Evolutionary conservation across 1,140 invertebrate genomes (phyloP), one percentile per base, ranked within the genome.

Genomic region (honey bee (Apis mellifera)): DNA sequence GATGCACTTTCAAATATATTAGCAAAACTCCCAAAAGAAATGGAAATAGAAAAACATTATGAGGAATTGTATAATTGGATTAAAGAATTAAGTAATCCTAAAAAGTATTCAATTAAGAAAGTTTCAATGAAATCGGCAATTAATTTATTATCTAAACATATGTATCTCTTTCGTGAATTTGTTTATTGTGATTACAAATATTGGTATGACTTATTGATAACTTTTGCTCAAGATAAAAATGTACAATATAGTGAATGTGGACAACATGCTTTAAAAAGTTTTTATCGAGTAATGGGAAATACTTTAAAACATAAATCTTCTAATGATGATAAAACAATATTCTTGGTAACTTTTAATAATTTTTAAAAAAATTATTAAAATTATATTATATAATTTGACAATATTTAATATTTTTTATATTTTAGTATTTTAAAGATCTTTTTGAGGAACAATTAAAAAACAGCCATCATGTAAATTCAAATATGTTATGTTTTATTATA

Each of bases 251-350:
- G 82, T 73, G 86, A 88, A 84, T 69, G 79, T 13, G 93, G 86
- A 19, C 84, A 87, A 48, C 23, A 62, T 17, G 88, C 90, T 9
- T 76, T 94, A 21, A 90, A 85, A 88, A 72, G 64, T 17, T 93
- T 93, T 83, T 94, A 94, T 52, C 76, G 74, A 84, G 66, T 82
- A 60, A 85, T 95, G 9, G 90, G 90, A 23, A 62, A 78, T 1
- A 65, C 85, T 68, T 77, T 94, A 12, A 80, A 72, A 52, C n/a
- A 83, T 55, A 79, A 84, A 71, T 73, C 85, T 72, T 82, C 78
- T 5, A 23, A 86, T 52, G 69, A 89, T 50, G 59, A 85, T 65
- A 86, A 78, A 82, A 42, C 64, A 69, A 77, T 92, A 82, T 87
- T 93, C 66, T 82, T 89, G 70, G 92, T 93, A 89, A 77, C 32